Evolutionary conservation across 2,113 vertebrate species (phyloP), one percentile per base, ranked within the genome.

Genomic region (Gavia stellata): DNA sequence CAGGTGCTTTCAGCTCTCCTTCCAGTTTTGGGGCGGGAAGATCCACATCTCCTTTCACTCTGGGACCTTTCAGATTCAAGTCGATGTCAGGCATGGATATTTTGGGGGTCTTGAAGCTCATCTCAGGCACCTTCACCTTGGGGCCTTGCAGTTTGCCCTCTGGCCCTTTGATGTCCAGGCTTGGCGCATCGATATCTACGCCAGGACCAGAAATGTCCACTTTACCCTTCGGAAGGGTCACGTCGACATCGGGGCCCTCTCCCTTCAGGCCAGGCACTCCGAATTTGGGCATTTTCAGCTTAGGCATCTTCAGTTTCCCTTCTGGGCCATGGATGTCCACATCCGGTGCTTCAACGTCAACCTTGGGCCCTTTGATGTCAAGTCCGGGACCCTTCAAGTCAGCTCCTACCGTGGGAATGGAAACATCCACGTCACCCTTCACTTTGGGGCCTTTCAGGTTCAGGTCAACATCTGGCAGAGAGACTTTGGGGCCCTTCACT

Each of bases 211-310:
- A 93, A 86, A 97, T 52, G 21, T 97, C 97, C 38, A 97, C 14
- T 2, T 92, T 47, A 3, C 89, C 81, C 61, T 93, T 96, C 10
- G 97, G 95, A 26, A 98, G 63, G 5, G n/a, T 94, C 28, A 97
- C 38, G 6, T 93, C 93, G 9, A 96, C 38, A 5, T 96, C 95
- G 4, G 96, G 92, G 28, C 94, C 95, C 33, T 98, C 97, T 24
- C 81, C 93, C 73, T 95, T 97, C 79, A 97, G 28, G 3, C 96
- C 91, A 8, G 97, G 94, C 34, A 96, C 59, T 4, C 77, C 65
- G 75, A 97, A 97, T 8, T 97, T 98, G 49, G 97, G 97, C 90
- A 97, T 95, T 42, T 98, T 97, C 91, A 97, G 79, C 81, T 97
- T 97, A 23, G 97, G 96, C 90, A 97, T 97, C 75, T 97, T 97